Evolutionary conservation across 2,888 invertebrate species (phyloP).

Genomic region (Thymelicus acteon): DNA sequence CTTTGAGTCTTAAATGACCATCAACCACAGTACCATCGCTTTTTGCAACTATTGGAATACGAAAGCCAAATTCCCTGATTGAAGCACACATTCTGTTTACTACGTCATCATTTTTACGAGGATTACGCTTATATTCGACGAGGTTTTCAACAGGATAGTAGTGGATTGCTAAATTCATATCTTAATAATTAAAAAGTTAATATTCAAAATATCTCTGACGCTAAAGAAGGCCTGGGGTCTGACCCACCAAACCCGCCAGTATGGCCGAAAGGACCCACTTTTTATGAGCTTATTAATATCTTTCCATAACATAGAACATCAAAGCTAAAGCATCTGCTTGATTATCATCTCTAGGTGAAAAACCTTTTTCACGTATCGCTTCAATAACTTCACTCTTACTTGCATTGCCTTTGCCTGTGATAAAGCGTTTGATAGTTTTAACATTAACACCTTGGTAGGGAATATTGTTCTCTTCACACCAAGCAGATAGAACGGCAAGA

Average conservation of each 20-base stretch:
- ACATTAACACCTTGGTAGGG: slow-evolving; percentile 30
- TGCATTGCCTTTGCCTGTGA: too few species aligned
- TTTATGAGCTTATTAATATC: slow-evolving; percentile 6
- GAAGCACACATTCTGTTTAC: slow-evolving; percentile 32
- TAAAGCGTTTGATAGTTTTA: slow-evolving; percentile 34
- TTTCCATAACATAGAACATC: slow-evolving; percentile 29
- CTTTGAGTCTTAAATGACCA: slow-evolving; percentile 25
- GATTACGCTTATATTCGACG: too few species aligned
- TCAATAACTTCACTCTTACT: too few species aligned
- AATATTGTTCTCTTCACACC: slow-evolving; percentile 19
- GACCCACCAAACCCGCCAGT: slow-evolving; percentile 7
- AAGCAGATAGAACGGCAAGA: slow-evolving; percentile 17
- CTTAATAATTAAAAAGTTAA: slow-evolving; percentile 33
- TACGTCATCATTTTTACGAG: slow-evolving; percentile 30
- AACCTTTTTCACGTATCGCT: slow-evolving; percentile 24
- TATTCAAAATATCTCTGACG: slow-evolving; percentile 31
- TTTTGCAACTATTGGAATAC: slow-evolving; percentile 30
- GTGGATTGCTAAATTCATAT: slow-evolving; percentile 31
- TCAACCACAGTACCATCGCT: slow-evolving; percentile 26
- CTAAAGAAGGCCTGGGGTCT: slow-evolving; percentile 12
- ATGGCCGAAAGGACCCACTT: too few species aligned
- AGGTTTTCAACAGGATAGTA: slow-evolving; percentile 24
- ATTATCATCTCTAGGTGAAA: slow-evolving; percentile 29
- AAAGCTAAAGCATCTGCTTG: slow-evolving; percentile 29
- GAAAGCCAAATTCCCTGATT: slow-evolving; percentile 29